These are phyloP conservation scores for Sarcophaga peregrina DNA, from an alignment of 1,140 invertebrate species.

Conservation along the genomic window DNA sequence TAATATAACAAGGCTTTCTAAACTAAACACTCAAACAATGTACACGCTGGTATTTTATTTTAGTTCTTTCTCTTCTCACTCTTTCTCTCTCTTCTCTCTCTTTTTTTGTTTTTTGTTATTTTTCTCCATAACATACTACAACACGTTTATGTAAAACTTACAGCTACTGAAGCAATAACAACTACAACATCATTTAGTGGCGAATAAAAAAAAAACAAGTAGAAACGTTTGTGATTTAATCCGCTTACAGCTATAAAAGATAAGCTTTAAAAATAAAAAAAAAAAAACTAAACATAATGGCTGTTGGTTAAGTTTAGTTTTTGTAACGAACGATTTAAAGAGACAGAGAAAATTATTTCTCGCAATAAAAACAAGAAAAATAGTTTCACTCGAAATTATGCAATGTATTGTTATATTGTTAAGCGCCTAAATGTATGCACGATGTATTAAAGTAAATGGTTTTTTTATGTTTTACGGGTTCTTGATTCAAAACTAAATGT, in stretches of 20 bases:
- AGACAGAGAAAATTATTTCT: slow-evolving; percentile 16
- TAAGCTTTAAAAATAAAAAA: background rate
- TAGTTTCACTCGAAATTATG: background rate
- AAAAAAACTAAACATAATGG: no score
- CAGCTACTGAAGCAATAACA: background rate
- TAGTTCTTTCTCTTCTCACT: no score
- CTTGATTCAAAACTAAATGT: no score
- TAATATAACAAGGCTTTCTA: no score
- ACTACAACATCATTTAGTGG: background rate
- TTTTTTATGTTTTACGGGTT: background rate
- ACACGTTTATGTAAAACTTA: slow-evolving; percentile 21
- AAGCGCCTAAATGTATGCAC: slow-evolving; percentile 9
- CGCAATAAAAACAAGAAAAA: background rate
- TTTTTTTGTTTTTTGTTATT: no score
- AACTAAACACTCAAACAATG: no score
- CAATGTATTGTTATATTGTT: no score
- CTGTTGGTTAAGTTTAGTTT: no score
- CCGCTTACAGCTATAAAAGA: slow-evolving; percentile 23
- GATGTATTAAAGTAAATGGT: slow-evolving; percentile 6
- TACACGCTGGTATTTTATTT: no score
- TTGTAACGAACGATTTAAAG: no score
- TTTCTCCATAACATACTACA: background rate
- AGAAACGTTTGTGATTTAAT: slow-evolving; percentile 16
- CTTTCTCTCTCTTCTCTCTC: no score
- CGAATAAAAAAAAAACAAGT: background rate